Percentiles rank a stretch among this genome's conserved stretches.
Evolutionary conservation across 2,888 invertebrate genomes (phyloP).

Genomic region (Latrodectus elegans): DNA sequence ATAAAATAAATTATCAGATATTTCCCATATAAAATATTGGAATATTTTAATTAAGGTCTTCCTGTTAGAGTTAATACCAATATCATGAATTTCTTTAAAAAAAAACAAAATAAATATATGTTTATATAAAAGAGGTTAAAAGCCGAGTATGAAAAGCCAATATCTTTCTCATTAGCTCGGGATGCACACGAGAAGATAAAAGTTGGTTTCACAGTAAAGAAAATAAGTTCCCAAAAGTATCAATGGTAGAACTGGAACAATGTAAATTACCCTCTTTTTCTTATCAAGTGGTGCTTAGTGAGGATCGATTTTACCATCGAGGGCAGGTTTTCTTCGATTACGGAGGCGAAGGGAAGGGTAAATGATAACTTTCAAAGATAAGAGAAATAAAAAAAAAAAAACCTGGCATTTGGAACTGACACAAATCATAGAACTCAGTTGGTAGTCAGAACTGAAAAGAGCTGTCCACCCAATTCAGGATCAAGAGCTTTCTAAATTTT

Average conservation of each 20-base stretch:
- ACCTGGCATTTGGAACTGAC: constrained; percentile 33
- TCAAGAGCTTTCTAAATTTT: no score
- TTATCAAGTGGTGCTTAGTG: constrained; percentile 49
- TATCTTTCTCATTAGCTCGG: constrained; percentile 51
- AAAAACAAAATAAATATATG: constrained; percentile 19
- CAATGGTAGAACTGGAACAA: constrained; percentile 33
- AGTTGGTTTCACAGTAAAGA: constrained; percentile 16
- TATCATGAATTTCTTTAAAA: constrained; percentile 45
- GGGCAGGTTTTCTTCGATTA: constrained; percentile 60
- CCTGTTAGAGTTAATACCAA: constrained; percentile 17
- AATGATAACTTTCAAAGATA: constrained; percentile 43
- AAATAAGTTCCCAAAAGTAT: constrained; percentile 23
- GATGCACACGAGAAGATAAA: constrained; percentile 43
- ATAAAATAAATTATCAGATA: no score
- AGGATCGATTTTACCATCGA: constrained; percentile 58
- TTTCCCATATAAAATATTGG: no score
- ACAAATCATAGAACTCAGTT: constrained; percentile 32
- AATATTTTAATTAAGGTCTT: no score
- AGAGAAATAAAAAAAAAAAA: constrained; percentile 17
- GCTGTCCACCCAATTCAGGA: not conserved
- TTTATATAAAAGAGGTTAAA: constrained; percentile 31
- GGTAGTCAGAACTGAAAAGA: constrained; percentile 10
- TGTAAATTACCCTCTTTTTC: constrained; percentile 58
- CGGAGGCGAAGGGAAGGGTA: constrained; percentile 30
- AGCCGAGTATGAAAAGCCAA: constrained; percentile 42